A percentile compares a stretch with the other conserved stretches of the same genome.
Evolutionary conservation across 2,113 vertebrate species (phyloP).

Genomic region (Sinosuthora webbiana): DNA sequence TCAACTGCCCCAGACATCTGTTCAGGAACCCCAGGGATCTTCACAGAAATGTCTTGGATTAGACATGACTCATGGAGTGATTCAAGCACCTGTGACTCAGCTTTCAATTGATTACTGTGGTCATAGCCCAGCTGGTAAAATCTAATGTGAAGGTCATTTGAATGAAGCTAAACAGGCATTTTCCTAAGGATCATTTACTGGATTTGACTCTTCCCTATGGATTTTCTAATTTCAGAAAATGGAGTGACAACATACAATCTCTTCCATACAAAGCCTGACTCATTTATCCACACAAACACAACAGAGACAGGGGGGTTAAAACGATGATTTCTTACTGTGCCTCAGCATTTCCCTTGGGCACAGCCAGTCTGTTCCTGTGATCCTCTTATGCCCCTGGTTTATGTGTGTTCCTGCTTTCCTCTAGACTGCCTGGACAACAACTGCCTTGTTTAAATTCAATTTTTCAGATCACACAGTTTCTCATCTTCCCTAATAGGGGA

Average conservation of each 20-base stretch:
- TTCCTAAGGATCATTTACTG: background rate
- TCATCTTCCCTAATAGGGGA: background rate
- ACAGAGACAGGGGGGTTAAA: background rate
- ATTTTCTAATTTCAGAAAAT: background rate
- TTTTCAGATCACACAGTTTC: background rate
- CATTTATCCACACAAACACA: background rate
- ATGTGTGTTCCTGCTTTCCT: background rate
- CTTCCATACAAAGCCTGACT: background rate
- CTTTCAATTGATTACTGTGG: background rate
- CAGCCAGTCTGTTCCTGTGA: background rate
- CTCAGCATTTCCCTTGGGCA: background rate
- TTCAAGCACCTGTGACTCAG: conserved; percentile 16
- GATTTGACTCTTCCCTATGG: background rate
- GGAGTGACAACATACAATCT: background rate
- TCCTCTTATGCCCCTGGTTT: background rate
- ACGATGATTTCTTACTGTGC: background rate
- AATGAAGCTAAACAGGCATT: background rate
- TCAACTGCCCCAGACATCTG: background rate
- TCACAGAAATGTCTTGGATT: background rate
- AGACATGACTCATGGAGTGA: conserved; percentile 21
- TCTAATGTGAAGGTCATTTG: background rate
- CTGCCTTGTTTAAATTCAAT: background rate
- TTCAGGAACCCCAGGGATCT: background rate
- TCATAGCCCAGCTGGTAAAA: background rate
- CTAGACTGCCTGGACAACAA: background rate